A percentile compares a stretch with the other conserved stretches of the same genome.
Evolutionary conservation across 2,888 invertebrate genomes (phyloP).

Genomic region (Ferdinandea cuprea): DNA sequence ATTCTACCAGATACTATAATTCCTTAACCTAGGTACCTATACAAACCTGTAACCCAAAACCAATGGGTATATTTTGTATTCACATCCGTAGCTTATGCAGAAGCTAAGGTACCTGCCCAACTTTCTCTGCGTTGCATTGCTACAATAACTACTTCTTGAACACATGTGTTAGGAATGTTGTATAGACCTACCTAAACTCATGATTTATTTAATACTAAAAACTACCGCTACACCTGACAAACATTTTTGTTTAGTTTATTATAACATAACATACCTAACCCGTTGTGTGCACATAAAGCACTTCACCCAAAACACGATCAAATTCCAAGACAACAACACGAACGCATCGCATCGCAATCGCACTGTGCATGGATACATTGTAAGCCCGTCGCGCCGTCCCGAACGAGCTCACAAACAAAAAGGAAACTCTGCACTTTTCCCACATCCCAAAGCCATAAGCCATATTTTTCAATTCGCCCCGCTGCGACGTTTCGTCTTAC

Average conservation of each 20-base stretch:
- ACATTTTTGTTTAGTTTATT: constrained; percentile 14
- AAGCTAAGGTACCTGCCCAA: too few relatives aligned
- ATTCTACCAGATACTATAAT: too few relatives aligned
- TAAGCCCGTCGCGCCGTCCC: background rate
- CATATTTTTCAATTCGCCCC: constrained; percentile 41
- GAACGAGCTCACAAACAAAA: constrained; percentile 8
- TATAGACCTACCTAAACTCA: too few relatives aligned
- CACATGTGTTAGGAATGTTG: too few relatives aligned
- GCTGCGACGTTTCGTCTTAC: constrained; percentile 45
- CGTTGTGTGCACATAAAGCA: constrained; percentile 16
- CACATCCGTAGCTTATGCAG: too few relatives aligned
- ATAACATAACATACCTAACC: constrained; percentile 18
- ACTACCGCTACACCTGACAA: too few relatives aligned
- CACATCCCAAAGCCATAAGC: constrained; percentile 64
- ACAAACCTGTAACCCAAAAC: too few relatives aligned
- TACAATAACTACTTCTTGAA: too few relatives aligned
- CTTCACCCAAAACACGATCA: constrained; percentile 16
- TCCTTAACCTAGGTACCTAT: too few relatives aligned
- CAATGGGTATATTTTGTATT: too few relatives aligned
- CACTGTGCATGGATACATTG: constrained; percentile 1
- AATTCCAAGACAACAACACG: constrained; percentile 6
- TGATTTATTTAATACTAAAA: constrained; percentile 29
- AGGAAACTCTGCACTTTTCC: constrained; percentile 42
- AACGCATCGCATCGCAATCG: background rate
- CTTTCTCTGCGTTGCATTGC: too few relatives aligned